A percentile compares a stretch with the other conserved stretches of the same genome.
Conservation (phyloP, 2,797 vertebrate genomes). For the Babyrousa celebensis region DNA sequence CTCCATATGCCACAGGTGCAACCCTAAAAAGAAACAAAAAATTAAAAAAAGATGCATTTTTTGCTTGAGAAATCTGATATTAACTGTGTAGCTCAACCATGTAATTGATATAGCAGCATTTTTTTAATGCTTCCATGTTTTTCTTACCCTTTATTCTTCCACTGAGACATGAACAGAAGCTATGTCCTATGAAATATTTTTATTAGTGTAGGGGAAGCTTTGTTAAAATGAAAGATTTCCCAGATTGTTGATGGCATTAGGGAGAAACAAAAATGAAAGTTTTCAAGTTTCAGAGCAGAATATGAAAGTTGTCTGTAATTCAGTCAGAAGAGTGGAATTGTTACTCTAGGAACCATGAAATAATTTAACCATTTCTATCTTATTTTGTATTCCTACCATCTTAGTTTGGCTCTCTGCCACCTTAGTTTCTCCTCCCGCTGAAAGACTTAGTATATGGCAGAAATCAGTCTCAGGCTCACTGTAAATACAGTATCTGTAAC, state of each 20-base stretch:
- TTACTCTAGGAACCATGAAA: neutral
- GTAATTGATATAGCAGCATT: neutral
- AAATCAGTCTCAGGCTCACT: neutral
- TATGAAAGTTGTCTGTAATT: neutral
- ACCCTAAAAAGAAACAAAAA: no score
- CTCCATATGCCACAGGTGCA: no score
- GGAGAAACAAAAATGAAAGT: neutral
- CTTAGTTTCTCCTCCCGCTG: neutral
- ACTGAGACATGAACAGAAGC: neutral
- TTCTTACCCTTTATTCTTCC: slow-evolving; percentile 55
- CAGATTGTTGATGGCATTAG: neutral
- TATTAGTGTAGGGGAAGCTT: slow-evolving; percentile 24
- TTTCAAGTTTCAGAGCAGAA: slow-evolving; percentile 58
- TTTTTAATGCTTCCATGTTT: slow-evolving; percentile 34
- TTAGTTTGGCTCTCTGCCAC: neutral
- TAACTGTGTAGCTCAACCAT: neutral
- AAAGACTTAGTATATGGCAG: slow-evolving; percentile 23
- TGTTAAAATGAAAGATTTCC: slow-evolving; percentile 64
- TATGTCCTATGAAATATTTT: slow-evolving; percentile 41
- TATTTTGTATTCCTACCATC: slow-evolving; percentile 1
- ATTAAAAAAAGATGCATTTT: neutral
- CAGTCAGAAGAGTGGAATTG: neutral
- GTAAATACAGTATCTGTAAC: slow-evolving; percentile 6
- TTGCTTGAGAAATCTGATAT: neutral
- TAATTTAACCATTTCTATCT: slow-evolving; percentile 39